A percentile compares a stretch with the other conserved stretches of the same genome.
Conservation (phyloP, 2,888 invertebrate genomes). For the Loripinus fragilis region DNA sequence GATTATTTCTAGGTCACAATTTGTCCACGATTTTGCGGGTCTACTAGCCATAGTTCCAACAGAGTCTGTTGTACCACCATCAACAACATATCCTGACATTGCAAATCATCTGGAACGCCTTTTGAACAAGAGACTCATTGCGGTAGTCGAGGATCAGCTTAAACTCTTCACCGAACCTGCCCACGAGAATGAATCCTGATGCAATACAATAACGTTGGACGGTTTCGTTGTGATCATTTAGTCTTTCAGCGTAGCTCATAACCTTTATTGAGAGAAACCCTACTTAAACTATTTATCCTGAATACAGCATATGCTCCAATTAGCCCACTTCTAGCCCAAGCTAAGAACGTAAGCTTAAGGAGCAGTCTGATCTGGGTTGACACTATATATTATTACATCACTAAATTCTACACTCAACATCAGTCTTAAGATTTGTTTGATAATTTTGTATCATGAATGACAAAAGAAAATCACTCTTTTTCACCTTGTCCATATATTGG, state of each 20-base stretch:
- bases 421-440: too few relatives aligned
- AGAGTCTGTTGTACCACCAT: constrained; percentile 67
- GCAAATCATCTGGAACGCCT: constrained; percentile 73
- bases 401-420: too few relatives aligned
- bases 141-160: constrained; percentile 75
- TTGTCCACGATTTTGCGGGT: constrained; percentile 77
- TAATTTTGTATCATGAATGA: too few relatives aligned
- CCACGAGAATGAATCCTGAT: background rate
- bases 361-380: too few relatives aligned
- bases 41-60: constrained; percentile 67
- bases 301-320: too few relatives aligned
- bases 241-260: background rate
- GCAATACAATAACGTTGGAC: background rate
- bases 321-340: too few relatives aligned
- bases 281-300: too few relatives aligned
- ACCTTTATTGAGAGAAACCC: too few relatives aligned
- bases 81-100: constrained; percentile 63
- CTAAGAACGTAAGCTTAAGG: too few relatives aligned
- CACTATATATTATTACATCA: too few relatives aligned
- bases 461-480: too few relatives aligned
- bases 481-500: too few relatives aligned
- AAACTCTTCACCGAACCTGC: constrained; percentile 61
- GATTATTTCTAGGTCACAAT: constrained; percentile 73
- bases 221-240: background rate
- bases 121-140: constrained; percentile 74